Base-by-base conservation (phyloP, 2,797 vertebrate genomes). In the Artibeus lituratus region DNA sequence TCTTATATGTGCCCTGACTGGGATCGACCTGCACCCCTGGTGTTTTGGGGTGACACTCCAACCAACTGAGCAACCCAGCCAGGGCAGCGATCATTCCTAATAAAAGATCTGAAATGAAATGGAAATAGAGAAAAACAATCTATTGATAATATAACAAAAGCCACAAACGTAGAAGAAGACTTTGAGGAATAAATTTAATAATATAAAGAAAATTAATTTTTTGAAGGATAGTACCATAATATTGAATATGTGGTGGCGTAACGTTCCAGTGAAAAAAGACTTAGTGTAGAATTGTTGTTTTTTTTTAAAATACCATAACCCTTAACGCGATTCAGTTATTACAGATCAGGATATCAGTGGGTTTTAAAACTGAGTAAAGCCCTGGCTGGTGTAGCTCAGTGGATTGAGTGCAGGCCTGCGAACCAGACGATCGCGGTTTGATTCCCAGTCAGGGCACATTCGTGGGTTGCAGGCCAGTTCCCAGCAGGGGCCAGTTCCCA, bases 271-370 rank as follows among this genome's bases (percentile, higher is more conserved):
- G 44, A 62, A 83, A 83, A 83, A 83, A 44, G 26, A 11, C 47
- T 90, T 78, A 89, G 32, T 85, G 47, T 44, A 73, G 80, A 93
- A 90, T 67, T 92, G 22, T 80, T 80, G 42, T 73, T 9, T 37
- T 88, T 88, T 89, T 85, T 26, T 92, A 78, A 78, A 94, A 57
- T 94, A 89, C 32, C 62, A 18, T 26, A 80, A 55, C 32, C n/a
- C 55, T 87, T 91, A 80, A 57, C 57, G 42, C 3, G 47, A 11
- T 85, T 86, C 42, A 21, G 53, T 37, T 73, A 91, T 55, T 67
- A 77, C 4, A 85, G 53, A 74, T 84, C 53, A 82, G 53, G 7
- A 67, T 44, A 67, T 49, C n/a, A 91, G 16, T 91, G 53, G 11
- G 16, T 53, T 86, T 80, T 72, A 78, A 44, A 94, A 84, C n/a